Percentiles rank a stretch among this genome's conserved stretches.
These are phyloP conservation scores for Aphaenogaster ashmeadi DNA, from an alignment of 1,140 invertebrate genomes.

Conservation along the genomic window DNA sequence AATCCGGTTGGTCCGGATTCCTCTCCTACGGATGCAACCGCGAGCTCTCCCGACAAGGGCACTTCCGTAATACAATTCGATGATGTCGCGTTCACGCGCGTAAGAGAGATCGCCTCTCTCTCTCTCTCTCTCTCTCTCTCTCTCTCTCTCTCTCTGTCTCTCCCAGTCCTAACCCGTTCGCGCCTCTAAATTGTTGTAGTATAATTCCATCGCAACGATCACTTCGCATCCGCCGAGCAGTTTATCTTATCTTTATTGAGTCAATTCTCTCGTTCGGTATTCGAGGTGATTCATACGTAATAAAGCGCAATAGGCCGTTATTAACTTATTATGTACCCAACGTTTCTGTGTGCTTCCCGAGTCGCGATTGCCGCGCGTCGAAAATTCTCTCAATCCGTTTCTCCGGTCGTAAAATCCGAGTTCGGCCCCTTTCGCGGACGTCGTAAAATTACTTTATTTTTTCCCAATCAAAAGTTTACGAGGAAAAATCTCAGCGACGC, in stretches of 20 bases:
- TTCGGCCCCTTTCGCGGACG: neutral
- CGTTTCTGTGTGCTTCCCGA: neutral
- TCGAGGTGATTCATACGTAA: constrained; percentile 28
- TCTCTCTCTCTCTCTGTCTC: neutral
- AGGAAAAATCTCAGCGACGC: neutral
- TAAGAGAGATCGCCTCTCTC: neutral
- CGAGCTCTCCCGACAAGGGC: constrained; percentile 64
- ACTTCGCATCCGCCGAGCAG: constrained; percentile 4
- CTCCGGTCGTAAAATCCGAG: neutral
- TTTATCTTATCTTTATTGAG: constrained; percentile 61
- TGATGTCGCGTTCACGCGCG: constrained; percentile 32
- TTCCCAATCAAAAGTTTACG: neutral
- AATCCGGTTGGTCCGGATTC: constrained; percentile 78
- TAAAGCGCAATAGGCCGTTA: constrained; percentile 40
- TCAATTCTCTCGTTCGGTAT: constrained; percentile 31
- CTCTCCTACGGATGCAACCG: constrained; percentile 42
- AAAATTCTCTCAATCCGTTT: neutral
- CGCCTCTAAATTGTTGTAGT: constrained; percentile 18
- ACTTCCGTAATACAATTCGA: constrained; percentile 57
- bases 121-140: neutral
- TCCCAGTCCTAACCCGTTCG: neutral
- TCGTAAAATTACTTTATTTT: neutral
- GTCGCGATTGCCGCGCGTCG: constrained; percentile 8
- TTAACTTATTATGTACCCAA: constrained; percentile 33
- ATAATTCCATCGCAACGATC: constrained; percentile 2